Evolutionary conservation across 2,888 invertebrate genomes (phyloP).

Genomic region (Lochmaea crataegi): DNA sequence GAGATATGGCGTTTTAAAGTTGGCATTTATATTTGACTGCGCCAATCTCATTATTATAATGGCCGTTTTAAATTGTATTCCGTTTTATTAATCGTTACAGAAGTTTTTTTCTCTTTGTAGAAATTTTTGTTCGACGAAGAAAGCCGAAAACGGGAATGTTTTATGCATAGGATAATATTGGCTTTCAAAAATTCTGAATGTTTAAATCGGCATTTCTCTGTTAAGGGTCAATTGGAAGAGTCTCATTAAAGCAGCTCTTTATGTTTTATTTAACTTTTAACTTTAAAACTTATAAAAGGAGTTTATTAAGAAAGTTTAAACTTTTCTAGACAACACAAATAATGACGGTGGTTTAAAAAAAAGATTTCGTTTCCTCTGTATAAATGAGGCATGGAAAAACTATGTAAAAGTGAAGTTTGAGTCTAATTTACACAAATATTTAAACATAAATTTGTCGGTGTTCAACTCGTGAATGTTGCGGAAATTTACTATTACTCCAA

Average conservation of each 20-base stretch:
- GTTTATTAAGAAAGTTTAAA: constrained; percentile 24
- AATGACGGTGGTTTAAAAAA: background rate
- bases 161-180: constrained; percentile 34
- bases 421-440: no score
- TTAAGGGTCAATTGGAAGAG: constrained; percentile 24
- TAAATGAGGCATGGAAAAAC: no score
- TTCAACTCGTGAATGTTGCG: constrained; percentile 23
- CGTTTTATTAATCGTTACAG: constrained; percentile 13
- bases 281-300: constrained; percentile 18
- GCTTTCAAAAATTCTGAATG: constrained; percentile 17
- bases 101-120: constrained; percentile 23
- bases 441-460: background rate
- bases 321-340: constrained; percentile 26
- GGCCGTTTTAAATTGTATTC: no score
- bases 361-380: no score
- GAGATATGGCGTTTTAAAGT: no score
- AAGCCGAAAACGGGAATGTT: background rate
- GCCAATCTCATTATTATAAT: constrained; percentile 5
- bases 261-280: constrained; percentile 28
- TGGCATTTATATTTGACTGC: background rate
- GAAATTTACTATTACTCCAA: constrained; percentile 12
- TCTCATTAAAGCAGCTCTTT: constrained; percentile 18
- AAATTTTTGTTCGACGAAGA: constrained; percentile 8
- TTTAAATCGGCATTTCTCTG: constrained; percentile 23
- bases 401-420: no score